Percentiles rank a stretch among this genome's conserved stretches.
phyloP scores from a whole-genome alignment of 2,888 invertebrate genomes.

The Anaspis maculata region DNA sequence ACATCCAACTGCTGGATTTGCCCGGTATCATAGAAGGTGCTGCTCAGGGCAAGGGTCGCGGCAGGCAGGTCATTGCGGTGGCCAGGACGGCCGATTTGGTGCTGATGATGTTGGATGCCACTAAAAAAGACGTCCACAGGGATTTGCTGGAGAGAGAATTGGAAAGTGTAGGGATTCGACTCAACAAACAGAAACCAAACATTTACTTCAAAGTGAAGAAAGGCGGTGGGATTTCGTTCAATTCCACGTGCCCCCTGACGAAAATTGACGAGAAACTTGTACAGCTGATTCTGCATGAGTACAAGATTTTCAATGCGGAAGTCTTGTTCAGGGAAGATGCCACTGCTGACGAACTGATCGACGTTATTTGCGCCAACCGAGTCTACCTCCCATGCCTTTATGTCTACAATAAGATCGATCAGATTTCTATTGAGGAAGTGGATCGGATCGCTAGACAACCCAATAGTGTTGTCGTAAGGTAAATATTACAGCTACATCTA shows the following conservation, averaged over 20 bases:
- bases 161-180: slow-evolving; percentile 94
- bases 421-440: slow-evolving; percentile 97
- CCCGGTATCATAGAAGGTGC: slow-evolving; percentile 99
- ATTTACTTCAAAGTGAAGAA: slow-evolving; percentile 98
- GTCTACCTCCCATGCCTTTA: slow-evolving; percentile 96
- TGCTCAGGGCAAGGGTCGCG: slow-evolving; percentile 57
- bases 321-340: slow-evolving; percentile 95
- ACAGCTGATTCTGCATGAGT: slow-evolving; percentile 96
- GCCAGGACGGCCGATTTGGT: slow-evolving; percentile 97
- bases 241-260: slow-evolving; percentile 88
- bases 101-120: slow-evolving; percentile 98
- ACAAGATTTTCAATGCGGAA: slow-evolving; percentile 95
- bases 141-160: slow-evolving; percentile 87
- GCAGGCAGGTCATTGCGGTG: slow-evolving; percentile 81
- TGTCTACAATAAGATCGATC: slow-evolving; percentile 99
- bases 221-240: slow-evolving; percentile 94
- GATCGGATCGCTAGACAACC: slow-evolving; percentile 85
- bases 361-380: slow-evolving; percentile 93
- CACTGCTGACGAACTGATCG: slow-evolving; percentile 93
- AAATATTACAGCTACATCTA: too few relatives aligned
- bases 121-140: slow-evolving; percentile 94
- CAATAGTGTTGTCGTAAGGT: slow-evolving; percentile 89
- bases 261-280: slow-evolving; percentile 95
- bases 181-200: slow-evolving; percentile 92
- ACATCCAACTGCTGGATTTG: slow-evolving; percentile 94